Base-by-base conservation (phyloP, 1,140 invertebrate species). In the Phymastichus coffea region DNA sequence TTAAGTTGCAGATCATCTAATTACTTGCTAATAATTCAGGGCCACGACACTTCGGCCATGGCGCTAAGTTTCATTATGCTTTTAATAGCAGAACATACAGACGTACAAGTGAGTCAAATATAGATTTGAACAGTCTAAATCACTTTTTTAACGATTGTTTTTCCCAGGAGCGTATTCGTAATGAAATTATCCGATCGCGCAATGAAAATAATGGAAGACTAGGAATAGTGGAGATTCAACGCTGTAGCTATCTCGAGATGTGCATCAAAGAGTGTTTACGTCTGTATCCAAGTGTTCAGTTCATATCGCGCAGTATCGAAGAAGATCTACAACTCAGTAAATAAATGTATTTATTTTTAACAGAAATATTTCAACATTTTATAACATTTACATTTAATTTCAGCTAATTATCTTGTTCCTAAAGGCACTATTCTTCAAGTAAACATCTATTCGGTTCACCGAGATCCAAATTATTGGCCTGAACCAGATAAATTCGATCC, bases 401-500 rank as follows among this genome's bases (percentile, higher is more conserved):
- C 46, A 74, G 70, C 64, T 22, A 67, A 68, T 14, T 66, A 63
- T 30, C 4, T 55, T 2, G 40, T 86, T 12, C 79, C 78, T 9
- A 73, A 70, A n/a, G 79, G 79, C 2, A 75, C 78, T 2, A 72
- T 76, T 0, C 43, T 82, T 0, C 57, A 79, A 1, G 51, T 87
- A 2, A 71, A 81, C 51, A 80, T 85, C 4, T 82, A 82, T 26
- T 77, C 82, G 41, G 75, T 90, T 57, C 89, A 92, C 59, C 79
- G 85, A 68, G 82, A 90, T 72, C 82, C 85, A 2, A 80, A 87
- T 43, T 78, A 84, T 25, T 94, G 86, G 68, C 84, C 87, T 26
- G 83, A 93, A 66, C 90, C 91, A 0, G 77, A 88, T 30, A 79
- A 72, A 3, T 93, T 91, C 88, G 79, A 86, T 67, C 92, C 92